These are phyloP conservation scores for Papilio demoleus DNA, from an alignment of 2,888 invertebrate species.

Conservation along the genomic window DNA sequence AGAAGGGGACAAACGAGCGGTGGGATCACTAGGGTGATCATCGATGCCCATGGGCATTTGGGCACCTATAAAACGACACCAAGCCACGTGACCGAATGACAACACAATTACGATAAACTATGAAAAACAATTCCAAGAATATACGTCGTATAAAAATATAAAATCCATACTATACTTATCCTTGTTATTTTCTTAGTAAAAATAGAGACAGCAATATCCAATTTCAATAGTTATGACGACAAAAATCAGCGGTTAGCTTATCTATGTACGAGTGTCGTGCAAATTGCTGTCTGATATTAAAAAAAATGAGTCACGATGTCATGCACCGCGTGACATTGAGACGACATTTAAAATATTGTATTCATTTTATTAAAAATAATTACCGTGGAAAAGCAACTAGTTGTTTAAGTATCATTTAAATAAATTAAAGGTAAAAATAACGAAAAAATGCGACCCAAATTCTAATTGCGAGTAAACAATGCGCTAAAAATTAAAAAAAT, in stretches of 20 bases:
- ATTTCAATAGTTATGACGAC: background rate
- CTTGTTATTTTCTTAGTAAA: background rate
- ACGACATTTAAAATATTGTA: background rate
- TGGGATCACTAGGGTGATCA: no score
- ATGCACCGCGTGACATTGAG: constrained; percentile 5
- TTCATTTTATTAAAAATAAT: background rate
- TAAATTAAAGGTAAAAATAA: background rate
- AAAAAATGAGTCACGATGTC: constrained; percentile 26
- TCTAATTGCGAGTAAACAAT: constrained; percentile 29
- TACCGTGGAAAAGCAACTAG: background rate
- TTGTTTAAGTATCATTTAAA: background rate
- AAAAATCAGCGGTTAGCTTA: background rate
- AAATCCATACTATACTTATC: background rate
- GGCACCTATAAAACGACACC: background rate
- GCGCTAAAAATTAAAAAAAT: constrained; percentile 30
- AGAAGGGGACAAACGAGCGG: no score
- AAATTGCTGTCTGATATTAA: background rate
- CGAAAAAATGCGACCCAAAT: background rate
- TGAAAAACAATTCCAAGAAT: constrained; percentile 1
- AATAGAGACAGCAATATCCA: background rate
- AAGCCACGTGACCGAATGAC: background rate
- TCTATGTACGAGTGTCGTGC: constrained; percentile 8
- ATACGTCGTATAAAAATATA: background rate
- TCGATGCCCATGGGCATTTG: no score
- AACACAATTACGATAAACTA: background rate